Percentiles rank a stretch among this genome's conserved stretches.
phyloP scores from a whole-genome alignment of 2,113 vertebrate species.

The Cynopterus brachyotis region DNA sequence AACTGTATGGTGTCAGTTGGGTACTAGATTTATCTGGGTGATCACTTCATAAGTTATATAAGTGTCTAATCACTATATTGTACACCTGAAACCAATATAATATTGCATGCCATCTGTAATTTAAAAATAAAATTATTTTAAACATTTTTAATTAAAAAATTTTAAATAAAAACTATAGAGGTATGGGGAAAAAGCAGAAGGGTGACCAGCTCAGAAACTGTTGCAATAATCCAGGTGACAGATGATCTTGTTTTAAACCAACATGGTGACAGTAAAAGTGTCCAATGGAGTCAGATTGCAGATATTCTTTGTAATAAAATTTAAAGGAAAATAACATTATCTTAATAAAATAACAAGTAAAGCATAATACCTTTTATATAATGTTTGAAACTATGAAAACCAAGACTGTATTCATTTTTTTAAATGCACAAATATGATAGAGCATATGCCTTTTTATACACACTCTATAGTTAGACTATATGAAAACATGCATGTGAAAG shows the following conservation, averaged over 20 bases:
- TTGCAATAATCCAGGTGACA: not conserved
- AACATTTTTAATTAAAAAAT: not conserved
- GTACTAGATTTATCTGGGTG: too few species aligned
- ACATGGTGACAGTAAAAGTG: too few species aligned
- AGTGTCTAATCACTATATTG: too few species aligned
- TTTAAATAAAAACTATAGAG: not conserved
- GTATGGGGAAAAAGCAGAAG: not conserved
- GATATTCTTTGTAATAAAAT: not conserved
- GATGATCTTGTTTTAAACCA: not conserved
- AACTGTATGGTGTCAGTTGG: too few species aligned
- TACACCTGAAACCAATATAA: too few species aligned
- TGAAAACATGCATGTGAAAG: not conserved
- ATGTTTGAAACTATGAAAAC: not conserved
- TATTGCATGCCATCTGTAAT: too few species aligned
- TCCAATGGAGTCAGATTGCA: not conserved
- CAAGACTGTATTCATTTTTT: not conserved
- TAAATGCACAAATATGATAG: not conserved
- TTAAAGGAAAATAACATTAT: not conserved
- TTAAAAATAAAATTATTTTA: too few species aligned
- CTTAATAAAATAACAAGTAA: not conserved
- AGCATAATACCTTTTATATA: not conserved
- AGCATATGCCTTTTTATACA: too few species aligned
- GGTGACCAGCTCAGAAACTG: not conserved
- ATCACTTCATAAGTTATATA: too few species aligned
- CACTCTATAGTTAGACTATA: not conserved